Evolutionary conservation across 2,113 vertebrate genomes (phyloP), one percentile per base, ranked within the genome.

Genomic region (Eulacestoma nigropectus): DNA sequence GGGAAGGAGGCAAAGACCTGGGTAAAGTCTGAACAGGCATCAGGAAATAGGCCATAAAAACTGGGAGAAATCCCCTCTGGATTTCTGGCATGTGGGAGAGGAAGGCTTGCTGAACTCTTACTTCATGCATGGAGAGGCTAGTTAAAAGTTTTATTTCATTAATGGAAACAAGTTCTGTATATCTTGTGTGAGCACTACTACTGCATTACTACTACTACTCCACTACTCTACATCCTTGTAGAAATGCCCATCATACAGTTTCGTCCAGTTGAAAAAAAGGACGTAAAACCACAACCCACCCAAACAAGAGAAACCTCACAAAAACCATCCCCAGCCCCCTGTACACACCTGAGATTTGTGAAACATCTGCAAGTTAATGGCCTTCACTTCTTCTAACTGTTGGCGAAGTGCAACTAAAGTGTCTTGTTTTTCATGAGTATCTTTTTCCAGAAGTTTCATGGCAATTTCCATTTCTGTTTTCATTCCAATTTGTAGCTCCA

Each of bases 401-500:
- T 99, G 98, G 22, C 99, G 98, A 78, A 99, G 98, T 5, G 99
- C 98, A 3, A 97, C 98, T 23, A 99, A 97, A 0, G 99, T 98
- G 97, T 99, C 99, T 88, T 99, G 99, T 73, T 99, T 99, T 92
- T 99, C 99, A 6, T 99, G 99, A 8, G 98, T 99, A 97, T 99
- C 99, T 96, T 99, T 99, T 96, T 99, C 99, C 76, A 99, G 97
- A 39, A 99, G 97, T 94, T 99, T 99, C 99, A 99, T 99, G 86
- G 99, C 99, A 84, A 99, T 99, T 97, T 99, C 99, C 98, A 99
- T 99, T 97, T 99, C 99, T 32, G 99, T 98, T 98, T 99, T 99
- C 97, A 99, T 98, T 39, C 98, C 98, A 75, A 99, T 98, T 95
- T 99, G 99, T 74, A 99, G 97, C 92, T 99, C 98, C 96, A 99